Evolutionary conservation across 2,113 vertebrate genomes (phyloP), one percentile per base, ranked within the genome.

Genomic region (Galeopterus variegatus): DNA sequence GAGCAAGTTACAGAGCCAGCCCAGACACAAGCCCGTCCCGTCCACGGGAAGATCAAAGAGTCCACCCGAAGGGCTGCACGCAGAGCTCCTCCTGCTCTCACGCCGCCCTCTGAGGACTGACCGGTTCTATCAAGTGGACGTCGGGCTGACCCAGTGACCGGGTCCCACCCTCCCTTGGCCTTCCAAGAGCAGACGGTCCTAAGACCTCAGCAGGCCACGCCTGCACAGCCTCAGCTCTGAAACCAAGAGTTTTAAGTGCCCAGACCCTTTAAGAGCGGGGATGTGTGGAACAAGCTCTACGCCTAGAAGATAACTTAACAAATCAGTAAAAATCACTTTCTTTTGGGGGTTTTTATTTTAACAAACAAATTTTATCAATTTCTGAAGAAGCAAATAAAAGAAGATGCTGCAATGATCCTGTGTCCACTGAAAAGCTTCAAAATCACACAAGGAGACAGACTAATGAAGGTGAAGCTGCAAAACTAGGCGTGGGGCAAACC

Each of bases 141-240:
- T 15, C 10, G 13, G 54, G 54, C 28, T 7, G 24, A 31, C 80
- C 41, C 33, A 5, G n/a, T 0, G 6, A 0, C 50, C 77, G 26
- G 2, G 0, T 12, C 36, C 1, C 0, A 8, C 36, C 65, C 19
- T 33, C 36, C 26, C 3, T 15, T 7, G 17, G 26, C 19, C 62
- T 65, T 45, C 93, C 48, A 15, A 64, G 1, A 9, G 14, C 41
- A 33, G 31, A 77, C 23, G 1, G 3, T 33, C 28, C 45, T 15
- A 11, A 31, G 31, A 64, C 19, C 15, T 50, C 62, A 50, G 45
- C 6, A 4, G 11, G 12, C 45, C 82, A 64, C 45, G 60, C n/a
- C 62, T 67, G 12, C 62, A 84, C 28, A 8, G 19, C 81, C 88
- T 86, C 26, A 11, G 12, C 21, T 13, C 73, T 23, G 1, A 73